Conservation (phyloP, 2,113 vertebrate genomes). For the Macaca mulatta region DNA sequence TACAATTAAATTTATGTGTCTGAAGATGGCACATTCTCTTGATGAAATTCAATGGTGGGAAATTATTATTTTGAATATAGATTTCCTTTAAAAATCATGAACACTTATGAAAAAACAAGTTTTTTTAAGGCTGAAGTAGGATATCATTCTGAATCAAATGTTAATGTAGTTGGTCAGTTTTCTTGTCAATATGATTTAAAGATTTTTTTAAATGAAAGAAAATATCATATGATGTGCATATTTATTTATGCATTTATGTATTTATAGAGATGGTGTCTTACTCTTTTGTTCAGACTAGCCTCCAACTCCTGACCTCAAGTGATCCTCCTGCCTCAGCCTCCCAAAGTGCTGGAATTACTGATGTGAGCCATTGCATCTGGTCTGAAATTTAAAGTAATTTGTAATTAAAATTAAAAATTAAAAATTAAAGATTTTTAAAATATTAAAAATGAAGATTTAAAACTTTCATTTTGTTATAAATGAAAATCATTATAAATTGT, state of each 20-base stretch:
- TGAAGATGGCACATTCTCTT: background rate
- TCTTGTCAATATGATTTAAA: background rate
- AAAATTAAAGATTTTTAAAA: background rate
- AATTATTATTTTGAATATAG: background rate
- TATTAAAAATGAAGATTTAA: background rate
- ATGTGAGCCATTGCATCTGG: too few species aligned
- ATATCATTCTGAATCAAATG: background rate
- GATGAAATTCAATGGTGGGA: background rate
- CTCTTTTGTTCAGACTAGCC: too few species aligned
- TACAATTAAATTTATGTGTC: background rate
- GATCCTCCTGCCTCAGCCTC: too few species aligned
- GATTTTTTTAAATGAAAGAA: background rate
- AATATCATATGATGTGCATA: too few species aligned
- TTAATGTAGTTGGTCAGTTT: background rate
- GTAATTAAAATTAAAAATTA: too few species aligned
- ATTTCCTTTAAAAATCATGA: background rate
- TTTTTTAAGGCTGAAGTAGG: background rate
- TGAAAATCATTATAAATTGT: background rate
- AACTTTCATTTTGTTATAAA: background rate
- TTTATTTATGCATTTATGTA: too few species aligned
- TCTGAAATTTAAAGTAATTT: too few species aligned
- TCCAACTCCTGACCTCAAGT: too few species aligned
- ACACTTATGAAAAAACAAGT: background rate
- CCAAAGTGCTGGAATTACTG: too few species aligned
- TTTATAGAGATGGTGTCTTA: too few species aligned